Percentiles rank a stretch among this genome's conserved stretches.
Evolutionary conservation across 2,113 vertebrate species (phyloP).

Genomic region (Heptranchias perlo): DNA sequence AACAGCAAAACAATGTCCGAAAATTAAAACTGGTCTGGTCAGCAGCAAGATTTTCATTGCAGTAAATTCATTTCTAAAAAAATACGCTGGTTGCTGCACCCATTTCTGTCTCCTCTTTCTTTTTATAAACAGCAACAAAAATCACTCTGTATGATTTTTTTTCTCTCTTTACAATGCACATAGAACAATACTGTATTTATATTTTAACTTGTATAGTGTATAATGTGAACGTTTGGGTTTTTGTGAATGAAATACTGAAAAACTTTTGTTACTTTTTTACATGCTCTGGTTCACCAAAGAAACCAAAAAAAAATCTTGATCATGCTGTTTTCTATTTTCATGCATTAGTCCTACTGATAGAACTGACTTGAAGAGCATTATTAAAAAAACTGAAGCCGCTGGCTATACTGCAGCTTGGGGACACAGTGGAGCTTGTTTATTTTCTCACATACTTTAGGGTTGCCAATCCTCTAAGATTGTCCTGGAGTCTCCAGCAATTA

Average conservation of each 20-base stretch:
- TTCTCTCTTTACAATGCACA: constrained; percentile 78
- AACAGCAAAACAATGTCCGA: constrained; percentile 41
- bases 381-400: constrained; percentile 10
- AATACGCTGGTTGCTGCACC: constrained; percentile 41
- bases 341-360: constrained; percentile 37
- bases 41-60: constrained; percentile 40
- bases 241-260: constrained; percentile 70
- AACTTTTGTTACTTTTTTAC: constrained; percentile 72
- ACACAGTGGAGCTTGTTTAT: not conserved
- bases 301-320: constrained; percentile 66
- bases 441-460: not conserved
- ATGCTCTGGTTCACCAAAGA: constrained; percentile 86
- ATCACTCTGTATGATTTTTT: constrained; percentile 51
- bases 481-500: not conserved
- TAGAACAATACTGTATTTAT: constrained; percentile 88
- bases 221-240: constrained; percentile 84
- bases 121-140: constrained; percentile 46
- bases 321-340: constrained; percentile 35
- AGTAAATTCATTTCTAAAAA: constrained; percentile 42
- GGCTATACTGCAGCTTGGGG: not conserved
- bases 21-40: constrained; percentile 45
- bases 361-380: constrained; percentile 33
- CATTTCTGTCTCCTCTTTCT: constrained; percentile 40
- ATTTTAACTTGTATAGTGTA: constrained; percentile 81
- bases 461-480: not conserved